Evolutionary conservation across 2,113 vertebrate genomes (phyloP).

Genomic region (Galemys pyrenaicus): DNA sequence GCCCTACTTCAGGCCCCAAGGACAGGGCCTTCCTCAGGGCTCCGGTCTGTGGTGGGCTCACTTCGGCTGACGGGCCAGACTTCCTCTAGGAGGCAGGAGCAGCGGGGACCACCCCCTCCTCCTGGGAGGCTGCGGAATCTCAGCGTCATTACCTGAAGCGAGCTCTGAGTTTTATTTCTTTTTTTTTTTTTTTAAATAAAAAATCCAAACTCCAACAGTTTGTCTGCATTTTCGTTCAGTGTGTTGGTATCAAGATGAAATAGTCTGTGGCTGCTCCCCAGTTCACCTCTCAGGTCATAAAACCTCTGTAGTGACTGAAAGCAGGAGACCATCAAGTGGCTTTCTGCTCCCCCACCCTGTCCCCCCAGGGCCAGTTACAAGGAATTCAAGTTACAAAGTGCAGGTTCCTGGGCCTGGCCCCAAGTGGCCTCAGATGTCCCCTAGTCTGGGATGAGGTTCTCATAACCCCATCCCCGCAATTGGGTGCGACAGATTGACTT

Average conservation of each 20-base stretch:
- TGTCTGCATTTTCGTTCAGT: slow-evolving; percentile 47
- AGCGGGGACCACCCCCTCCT: neutral
- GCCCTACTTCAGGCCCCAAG: neutral
- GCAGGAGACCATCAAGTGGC: slow-evolving; percentile 64
- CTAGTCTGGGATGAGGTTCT: slow-evolving; percentile 37
- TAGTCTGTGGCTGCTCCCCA: slow-evolving; percentile 33
- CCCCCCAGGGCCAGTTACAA: slow-evolving; percentile 11
- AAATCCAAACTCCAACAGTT: neutral
- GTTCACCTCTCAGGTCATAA: slow-evolving; percentile 77
- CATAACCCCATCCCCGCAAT: neutral
- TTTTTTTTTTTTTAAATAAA: neutral
- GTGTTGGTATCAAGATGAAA: slow-evolving; percentile 51
- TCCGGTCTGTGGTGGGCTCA: neutral
- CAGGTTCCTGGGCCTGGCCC: slow-evolving; percentile 1
- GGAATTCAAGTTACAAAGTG: slow-evolving; percentile 61
- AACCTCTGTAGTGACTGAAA: slow-evolving; percentile 68
- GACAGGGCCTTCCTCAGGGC: neutral
- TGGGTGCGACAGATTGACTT: slow-evolving; percentile 71
- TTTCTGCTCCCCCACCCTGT: slow-evolving; percentile 16
- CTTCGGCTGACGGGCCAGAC: neutral
- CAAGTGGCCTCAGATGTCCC: slow-evolving; percentile 4
- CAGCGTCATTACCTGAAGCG: neutral
- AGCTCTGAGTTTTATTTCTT: slow-evolving; percentile 13
- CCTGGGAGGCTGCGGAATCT: slow-evolving; percentile 24
- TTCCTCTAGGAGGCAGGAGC: neutral